Base-by-base conservation (phyloP, 2,888 invertebrate genomes). In the Heliothis peltigera region DNA sequence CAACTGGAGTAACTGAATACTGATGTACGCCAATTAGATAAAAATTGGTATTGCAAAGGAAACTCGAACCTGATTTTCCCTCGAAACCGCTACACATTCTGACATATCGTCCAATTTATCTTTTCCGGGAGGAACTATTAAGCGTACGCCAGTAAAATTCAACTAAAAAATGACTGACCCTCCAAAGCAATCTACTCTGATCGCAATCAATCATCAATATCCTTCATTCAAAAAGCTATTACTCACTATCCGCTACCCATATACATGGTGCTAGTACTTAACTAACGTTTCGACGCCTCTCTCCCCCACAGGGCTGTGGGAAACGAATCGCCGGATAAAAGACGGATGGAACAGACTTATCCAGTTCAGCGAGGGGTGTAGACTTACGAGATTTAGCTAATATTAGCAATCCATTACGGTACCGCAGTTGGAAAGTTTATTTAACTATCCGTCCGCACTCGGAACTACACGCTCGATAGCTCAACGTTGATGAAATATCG, bases 321-420 rank as follows among this genome's bases (percentile, higher is more conserved):
- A 87, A 85, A 85, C 85, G 84, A 84, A 87, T 85, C 87, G 88
- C 89, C 89, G 89, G 82, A 86, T 90, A 93, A 91, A 93, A 94
- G 93, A 92, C 89, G 91, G 86, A 93, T 92, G 89, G 86, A 85
- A 80, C 79, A 82, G 87, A 89, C 91, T 93, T 91, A 92, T 86
- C 88, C 88, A 77, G 85, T 75, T 71, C 66, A 76, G 80, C 64
- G 79, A 75, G 83, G 88, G 88, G 89, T 87, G 89, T 87, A 87
- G 90, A 91, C 90, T 91, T 89, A 88, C 88, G 87, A 91, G 94
- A 92, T 93, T 93, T 91, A 86, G 91, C 92, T 90, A 94, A 95
- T 93, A 95, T 94, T 92, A 91, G 92, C 94, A 92, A 94, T 94
- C 92, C 93, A 94, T 94, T 94, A 93, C 88, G 74, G 82, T 69